Evolutionary conservation across 2,888 invertebrate genomes (phyloP), one percentile per base, ranked within the genome.

Genomic region (Cheilosia vernalis): DNA sequence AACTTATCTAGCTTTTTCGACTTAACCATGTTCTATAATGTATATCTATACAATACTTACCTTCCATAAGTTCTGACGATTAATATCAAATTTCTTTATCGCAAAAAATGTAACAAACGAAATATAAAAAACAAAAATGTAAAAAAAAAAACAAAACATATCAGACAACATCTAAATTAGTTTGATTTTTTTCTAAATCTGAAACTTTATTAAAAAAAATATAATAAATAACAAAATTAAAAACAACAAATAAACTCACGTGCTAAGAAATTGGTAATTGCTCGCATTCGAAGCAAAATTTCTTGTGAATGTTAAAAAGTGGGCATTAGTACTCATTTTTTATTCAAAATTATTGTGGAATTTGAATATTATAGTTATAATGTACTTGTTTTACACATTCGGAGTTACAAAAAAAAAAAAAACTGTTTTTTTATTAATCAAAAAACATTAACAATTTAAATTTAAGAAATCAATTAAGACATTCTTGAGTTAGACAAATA

Each of bases 191-290:
- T 72, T 66, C 53, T 58, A 64, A 84, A 58, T 73, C 81, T 56
- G 58, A 67, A 83, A 80, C 70, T 81, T 81, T 73, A 80, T 86
- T 87, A 79, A 87, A 88, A 69, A 81, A 85, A 88, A 69, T 87
- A 85, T 74, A 87, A 89, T 85, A 87, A 84, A 81, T 87, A 87
- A 85, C 87, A 88, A 87, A 87, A 88, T 87, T 83, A 88, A 88
- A 86, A 87, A 87, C 77, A 87, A 82, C 84, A 73, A 79, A 74
- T 60, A 87, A 88, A 88, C 89, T 89, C 88, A 88, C 88, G 88
- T 88, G 88, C 88, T 88, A 78, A 61, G 66, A 77, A 72, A 63
- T 51, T 70, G 86, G 30, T 87, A 79, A 74, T 87, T 88, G 87
- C 86, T 88, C 87, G 87, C 87, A 88, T 80, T 87, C 84, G 81